Conservation (phyloP, 92 coral and sea anemone genomes). For the Epizoanthus illoricatus region DNA sequence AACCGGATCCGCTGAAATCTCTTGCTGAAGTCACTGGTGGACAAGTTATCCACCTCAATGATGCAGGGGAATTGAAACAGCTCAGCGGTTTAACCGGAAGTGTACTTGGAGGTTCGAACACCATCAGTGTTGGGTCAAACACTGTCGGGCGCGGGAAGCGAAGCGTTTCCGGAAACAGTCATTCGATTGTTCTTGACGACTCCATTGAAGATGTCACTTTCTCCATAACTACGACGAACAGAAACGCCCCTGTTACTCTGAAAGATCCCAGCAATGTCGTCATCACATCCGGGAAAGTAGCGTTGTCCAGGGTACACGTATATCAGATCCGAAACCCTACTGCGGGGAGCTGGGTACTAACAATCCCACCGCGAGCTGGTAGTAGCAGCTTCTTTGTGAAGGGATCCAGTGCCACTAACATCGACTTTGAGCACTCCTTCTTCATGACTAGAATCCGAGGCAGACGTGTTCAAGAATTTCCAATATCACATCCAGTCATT, state of each 20-base stretch:
- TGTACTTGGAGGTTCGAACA: slow-evolving; percentile 72
- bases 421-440: slow-evolving; percentile 76
- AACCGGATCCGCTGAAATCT: slow-evolving; percentile 52
- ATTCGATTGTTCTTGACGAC: slow-evolving; percentile 71
- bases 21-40: slow-evolving; percentile 78
- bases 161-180: slow-evolving; percentile 35
- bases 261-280: slow-evolving; percentile 32
- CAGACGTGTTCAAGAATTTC: slow-evolving; percentile 48
- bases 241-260: slow-evolving; percentile 27
- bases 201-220: slow-evolving; percentile 73
- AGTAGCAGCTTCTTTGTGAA: slow-evolving; percentile 70
- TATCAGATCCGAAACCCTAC: slow-evolving; percentile 67
- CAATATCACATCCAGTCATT: slow-evolving; percentile 61
- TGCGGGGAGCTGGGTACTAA: slow-evolving; percentile 79
- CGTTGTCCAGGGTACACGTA: slow-evolving; percentile 60
- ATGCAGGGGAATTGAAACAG: slow-evolving; percentile 56
- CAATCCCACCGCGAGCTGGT: slow-evolving; percentile 57
- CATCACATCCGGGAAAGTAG: slow-evolving; percentile 59
- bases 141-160: slow-evolving; percentile 59
- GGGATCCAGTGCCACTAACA: slow-evolving; percentile 71
- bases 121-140: slow-evolving; percentile 65
- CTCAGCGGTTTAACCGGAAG: slow-evolving; percentile 71
- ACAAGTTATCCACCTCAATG: slow-evolving; percentile 57
- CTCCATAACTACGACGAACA: slow-evolving; percentile 3
- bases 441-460: slow-evolving; percentile 43